Evolutionary conservation across 2,113 vertebrate genomes (phyloP).

Genomic region (Menura novaehollandiae): DNA sequence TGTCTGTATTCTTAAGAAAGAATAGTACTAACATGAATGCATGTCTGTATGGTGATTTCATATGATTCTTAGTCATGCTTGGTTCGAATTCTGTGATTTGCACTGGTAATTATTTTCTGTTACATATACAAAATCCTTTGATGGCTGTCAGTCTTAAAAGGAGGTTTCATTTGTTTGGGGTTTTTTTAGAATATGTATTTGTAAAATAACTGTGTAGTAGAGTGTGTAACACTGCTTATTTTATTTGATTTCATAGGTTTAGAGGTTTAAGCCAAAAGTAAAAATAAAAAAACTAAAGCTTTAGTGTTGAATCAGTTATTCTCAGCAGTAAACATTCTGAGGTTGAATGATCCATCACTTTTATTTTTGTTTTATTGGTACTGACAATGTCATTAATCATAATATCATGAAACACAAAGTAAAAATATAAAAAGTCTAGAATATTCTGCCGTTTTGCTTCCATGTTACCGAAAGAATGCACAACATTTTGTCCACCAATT

Average conservation of each 20-base stretch:
- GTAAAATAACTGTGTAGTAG: not conserved
- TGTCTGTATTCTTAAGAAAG: not conserved
- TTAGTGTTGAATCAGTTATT: not conserved
- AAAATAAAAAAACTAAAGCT: not conserved
- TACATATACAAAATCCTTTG: not conserved
- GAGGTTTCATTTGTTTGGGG: accelerated
- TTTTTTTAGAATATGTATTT: not conserved
- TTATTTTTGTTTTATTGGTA: not conserved
- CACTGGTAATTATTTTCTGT: not conserved
- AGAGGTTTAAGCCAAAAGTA: not conserved
- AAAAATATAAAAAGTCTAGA: not conserved
- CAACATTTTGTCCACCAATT: not conserved
- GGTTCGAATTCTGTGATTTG: not conserved
- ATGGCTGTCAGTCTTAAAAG: not conserved
- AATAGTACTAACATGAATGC: not conserved
- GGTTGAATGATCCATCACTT: not conserved
- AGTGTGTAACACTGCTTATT: not conserved
- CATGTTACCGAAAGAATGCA: not conserved
- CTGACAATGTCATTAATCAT: not conserved
- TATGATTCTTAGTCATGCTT: not conserved
- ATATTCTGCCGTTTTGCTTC: not conserved
- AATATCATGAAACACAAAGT: not conserved
- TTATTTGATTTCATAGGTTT: not conserved
- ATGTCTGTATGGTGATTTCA: not conserved
- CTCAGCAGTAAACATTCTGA: not conserved